Base-by-base conservation (phyloP, 2,888 invertebrate species). In the Trilocha varians region DNA sequence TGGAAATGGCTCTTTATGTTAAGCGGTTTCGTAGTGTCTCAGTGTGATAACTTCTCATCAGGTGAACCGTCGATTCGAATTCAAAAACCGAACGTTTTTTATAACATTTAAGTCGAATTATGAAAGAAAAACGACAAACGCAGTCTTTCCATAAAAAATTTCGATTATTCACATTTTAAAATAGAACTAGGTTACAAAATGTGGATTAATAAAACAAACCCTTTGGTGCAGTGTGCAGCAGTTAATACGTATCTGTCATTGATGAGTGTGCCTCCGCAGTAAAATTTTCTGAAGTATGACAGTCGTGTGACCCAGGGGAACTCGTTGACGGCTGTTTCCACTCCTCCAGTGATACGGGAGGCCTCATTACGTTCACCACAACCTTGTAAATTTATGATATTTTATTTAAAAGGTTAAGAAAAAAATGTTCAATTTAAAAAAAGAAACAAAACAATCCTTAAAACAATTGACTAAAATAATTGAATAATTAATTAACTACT, bases 241-340 rank as follows among this genome's bases (percentile, higher is more conserved):
- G 95, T 95, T 40, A 96, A 78, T 15, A 96, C 93, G 61, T 93
- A 95, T 75, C 93, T 89, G 73, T 96, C 95, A 62, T 94, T 96
- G 71, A 96, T 92, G 44, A 96, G 87, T 59, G 93, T 93, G 11
- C 93, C 95, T 3, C 95, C 96, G 59, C 96, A 96, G 75, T 96
- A 96, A 79, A 95, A 96, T 61, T 93, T 91, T 67, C 93, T 93
- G 75, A 94, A 91, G 71, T 95, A 95, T 11, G 93, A 92, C 34
- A 96, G 87, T 34, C 94, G 88, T n/a, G 89, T 94, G 84, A 95
- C 91, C 96, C 96, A 96, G 3, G 96, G 96, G 70, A 93, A 95
- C 72, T 94, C 94, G 66, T 94, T 94, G 50, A 91, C 88, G 9
- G 88, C 88, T 0, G 95, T 90, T 40, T 92, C 91, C 53, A 90